Evolutionary conservation across 2,888 invertebrate genomes (phyloP).

Genomic region (Drosophila histrio): DNA sequence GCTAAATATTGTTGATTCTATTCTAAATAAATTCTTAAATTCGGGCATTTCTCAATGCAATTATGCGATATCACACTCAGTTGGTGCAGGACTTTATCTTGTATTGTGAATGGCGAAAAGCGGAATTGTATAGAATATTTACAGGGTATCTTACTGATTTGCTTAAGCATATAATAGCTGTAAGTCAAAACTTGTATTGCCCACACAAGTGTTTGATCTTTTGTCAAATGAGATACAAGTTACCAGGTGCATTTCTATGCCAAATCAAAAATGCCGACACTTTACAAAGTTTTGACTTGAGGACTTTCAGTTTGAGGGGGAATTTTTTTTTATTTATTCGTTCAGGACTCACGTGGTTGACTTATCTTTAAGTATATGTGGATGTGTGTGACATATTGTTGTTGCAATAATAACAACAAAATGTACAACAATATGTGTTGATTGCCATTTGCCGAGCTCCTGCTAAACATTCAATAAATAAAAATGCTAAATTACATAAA

Average conservation of each 20-base stretch:
- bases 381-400: slow-evolving; percentile 18
- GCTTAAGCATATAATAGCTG: neutral
- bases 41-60: no score
- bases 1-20: neutral
- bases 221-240: neutral
- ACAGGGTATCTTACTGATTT: neutral
- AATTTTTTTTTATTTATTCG: slow-evolving; percentile 13
- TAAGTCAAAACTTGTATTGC: neutral
- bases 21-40: no score
- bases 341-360: slow-evolving; percentile 38
- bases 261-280: neutral
- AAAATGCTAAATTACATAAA: slow-evolving; percentile 68
- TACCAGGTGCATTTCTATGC: neutral
- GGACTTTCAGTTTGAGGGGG: slow-evolving; percentile 7
- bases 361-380: slow-evolving; percentile 32
- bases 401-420: slow-evolving; percentile 14
- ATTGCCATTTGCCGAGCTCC: slow-evolving; percentile 28
- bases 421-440: slow-evolving; percentile 22
- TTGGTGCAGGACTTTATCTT: no score
- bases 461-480: slow-evolving; percentile 73
- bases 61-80: no score
- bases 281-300: neutral
- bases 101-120: no score
- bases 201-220: neutral
- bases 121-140: no score